Base-by-base conservation (phyloP, 1,140 invertebrate species). In the Nymphalis io region DNA sequence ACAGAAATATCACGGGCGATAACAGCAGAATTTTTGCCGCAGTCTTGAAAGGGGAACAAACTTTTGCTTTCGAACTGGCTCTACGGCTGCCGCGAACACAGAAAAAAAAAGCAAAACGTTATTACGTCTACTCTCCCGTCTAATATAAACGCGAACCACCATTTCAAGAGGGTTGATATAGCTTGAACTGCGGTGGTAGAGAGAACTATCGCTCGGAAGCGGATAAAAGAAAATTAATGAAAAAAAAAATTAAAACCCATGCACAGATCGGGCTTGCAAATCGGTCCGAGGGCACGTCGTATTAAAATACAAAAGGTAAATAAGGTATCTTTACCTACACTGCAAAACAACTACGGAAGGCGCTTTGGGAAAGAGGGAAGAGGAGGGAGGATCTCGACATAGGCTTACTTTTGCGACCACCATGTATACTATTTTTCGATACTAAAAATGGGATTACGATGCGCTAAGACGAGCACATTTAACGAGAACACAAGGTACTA, bases 1-100 rank as follows among this genome's bases (percentile, higher is more conserved):
- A 94, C 87, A 94, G 93, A 94, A 94, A 94, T 92, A 94, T 93
- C 93, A 94, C 93, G 87, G 93, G 93, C 92, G 93, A 93, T 91
- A 94, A 90, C 86, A 94, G 92, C 85, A 94, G 92, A 91, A 94
- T 93, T 93, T 94, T 93, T 89, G 93, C 93, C 85, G 93, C 93
- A 87, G 93, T 94, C 93, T 94, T 94, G 93, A 94, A 94, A 92
- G 93, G 93, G 90, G 93, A 93, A 93, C 93, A 94, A 87, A 90
- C 88, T 93, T 93, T 93, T 90, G 93, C 88, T 92, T 93, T 94
- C 93, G 89, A 83, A 85, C 91, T 86, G 83, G 89, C 83, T 88
- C 90, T 92, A 92, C 86, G 88, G 89, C 90, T 92, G 91, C 87
- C 87, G 89, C 88, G 88, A 86, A 90, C 75, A 89, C 75, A 89